phyloP scores from a whole-genome alignment of 2,797 vertebrate species.

The Protosalanx chinensis region DNA sequence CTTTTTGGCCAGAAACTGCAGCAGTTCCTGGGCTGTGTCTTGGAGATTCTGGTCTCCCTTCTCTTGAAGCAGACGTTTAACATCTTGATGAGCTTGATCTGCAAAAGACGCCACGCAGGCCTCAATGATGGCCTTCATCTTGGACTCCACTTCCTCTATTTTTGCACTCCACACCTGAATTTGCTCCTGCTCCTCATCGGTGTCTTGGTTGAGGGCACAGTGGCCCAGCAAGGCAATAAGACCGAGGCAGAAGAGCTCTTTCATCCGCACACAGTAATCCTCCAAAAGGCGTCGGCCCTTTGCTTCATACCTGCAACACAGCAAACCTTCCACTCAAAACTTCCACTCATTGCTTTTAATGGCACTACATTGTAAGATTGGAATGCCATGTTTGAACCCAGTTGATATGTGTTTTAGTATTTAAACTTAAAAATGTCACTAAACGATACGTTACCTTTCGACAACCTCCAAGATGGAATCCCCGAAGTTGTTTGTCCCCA shows the following conservation, averaged over 20 bases:
- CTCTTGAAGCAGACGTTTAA: slow-evolving; percentile 63
- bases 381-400: neutral
- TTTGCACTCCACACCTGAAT: slow-evolving; percentile 69
- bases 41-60: slow-evolving; percentile 52
- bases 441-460: slow-evolving; percentile 51
- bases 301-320: slow-evolving; percentile 62
- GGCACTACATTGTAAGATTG: no score
- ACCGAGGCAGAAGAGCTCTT: slow-evolving; percentile 77
- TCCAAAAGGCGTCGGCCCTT: slow-evolving; percentile 72
- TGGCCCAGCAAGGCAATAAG: slow-evolving; percentile 73
- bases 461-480: slow-evolving; percentile 70
- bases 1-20: slow-evolving; percentile 68
- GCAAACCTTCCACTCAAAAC: neutral
- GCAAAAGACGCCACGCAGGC: slow-evolving; percentile 67
- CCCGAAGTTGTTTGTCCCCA: slow-evolving; percentile 70
- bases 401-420: neutral
- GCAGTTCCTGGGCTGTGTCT: slow-evolving; percentile 55
- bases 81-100: slow-evolving; percentile 66
- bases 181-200: slow-evolving; percentile 65
- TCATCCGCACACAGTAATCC: slow-evolving; percentile 75
- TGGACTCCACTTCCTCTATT: slow-evolving; percentile 69
- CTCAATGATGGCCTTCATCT: slow-evolving; percentile 70
- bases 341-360: neutral
- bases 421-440: neutral
- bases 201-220: slow-evolving; percentile 63